Evolutionary conservation across 2,113 vertebrate genomes (phyloP).

Genomic region (Alexandromys fortis): DNA sequence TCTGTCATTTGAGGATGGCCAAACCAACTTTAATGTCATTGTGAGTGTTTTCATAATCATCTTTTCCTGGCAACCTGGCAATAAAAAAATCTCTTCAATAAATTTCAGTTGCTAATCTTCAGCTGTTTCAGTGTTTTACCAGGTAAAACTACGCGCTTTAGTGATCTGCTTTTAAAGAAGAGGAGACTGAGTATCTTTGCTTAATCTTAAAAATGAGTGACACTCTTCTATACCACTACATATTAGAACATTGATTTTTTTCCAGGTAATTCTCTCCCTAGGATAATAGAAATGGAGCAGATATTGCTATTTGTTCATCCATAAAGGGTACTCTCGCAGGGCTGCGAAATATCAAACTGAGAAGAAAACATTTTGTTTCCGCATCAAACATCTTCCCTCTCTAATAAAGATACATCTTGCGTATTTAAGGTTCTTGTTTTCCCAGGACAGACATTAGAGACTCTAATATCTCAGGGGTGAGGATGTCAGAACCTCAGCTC

Average conservation of each 20-base stretch:
- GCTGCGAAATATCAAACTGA: constrained; percentile 11
- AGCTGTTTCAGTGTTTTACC: background rate
- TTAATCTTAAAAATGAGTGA: background rate
- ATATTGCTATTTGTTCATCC: constrained; percentile 2
- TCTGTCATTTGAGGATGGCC: background rate
- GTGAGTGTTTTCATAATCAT: background rate
- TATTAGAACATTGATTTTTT: constrained; percentile 45
- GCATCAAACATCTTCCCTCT: background rate
- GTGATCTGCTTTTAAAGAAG: background rate
- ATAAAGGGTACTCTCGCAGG: background rate
- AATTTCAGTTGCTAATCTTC: background rate
- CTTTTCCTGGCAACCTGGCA: background rate
- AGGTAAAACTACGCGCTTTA: background rate
- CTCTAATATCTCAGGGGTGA: background rate
- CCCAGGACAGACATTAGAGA: background rate
- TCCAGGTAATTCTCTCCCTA: background rate
- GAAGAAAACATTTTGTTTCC: background rate
- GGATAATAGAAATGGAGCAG: background rate
- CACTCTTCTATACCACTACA: background rate
- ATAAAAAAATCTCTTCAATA: background rate
- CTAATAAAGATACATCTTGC: background rate
- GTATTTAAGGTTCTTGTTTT: background rate
- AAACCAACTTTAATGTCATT: background rate
- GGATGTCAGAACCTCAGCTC: background rate
- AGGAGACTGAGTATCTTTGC: background rate